phyloP scores from a whole-genome alignment of 2,113 vertebrate genomes.

The Equus quagga region DNA sequence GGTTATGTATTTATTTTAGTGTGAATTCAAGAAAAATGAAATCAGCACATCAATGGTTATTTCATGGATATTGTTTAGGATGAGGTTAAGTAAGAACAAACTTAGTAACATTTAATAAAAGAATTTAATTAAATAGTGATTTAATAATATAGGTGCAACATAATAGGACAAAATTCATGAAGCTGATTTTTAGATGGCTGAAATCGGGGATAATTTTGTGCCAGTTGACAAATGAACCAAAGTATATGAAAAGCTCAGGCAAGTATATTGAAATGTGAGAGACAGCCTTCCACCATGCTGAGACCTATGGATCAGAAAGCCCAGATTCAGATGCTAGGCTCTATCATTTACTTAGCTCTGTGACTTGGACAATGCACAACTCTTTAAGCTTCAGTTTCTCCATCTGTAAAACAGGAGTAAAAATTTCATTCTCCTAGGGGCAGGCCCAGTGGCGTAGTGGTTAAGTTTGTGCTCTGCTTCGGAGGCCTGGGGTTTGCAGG shows the following conservation, averaged over 20 bases:
- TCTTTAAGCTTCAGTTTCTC: constrained; percentile 26
- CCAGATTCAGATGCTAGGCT: neutral
- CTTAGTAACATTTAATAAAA: neutral
- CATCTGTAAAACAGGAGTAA: neutral
- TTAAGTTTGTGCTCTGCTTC: no score
- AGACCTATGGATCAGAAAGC: neutral
- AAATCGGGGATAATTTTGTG: neutral
- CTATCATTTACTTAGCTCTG: neutral
- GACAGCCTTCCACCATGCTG: neutral
- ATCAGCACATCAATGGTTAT: neutral
- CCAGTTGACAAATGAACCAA: neutral
- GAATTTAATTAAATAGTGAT: neutral
- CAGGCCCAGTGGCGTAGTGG: no score
- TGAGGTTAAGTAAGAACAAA: constrained; percentile 21
- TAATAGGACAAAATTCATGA: constrained; percentile 20
- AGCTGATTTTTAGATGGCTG: neutral
- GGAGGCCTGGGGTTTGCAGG: no score
- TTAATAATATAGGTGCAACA: neutral
- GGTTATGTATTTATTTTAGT: neutral
- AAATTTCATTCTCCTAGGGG: neutral
- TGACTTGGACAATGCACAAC: neutral
- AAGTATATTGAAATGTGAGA: neutral
- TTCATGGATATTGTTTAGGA: neutral
- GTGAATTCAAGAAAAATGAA: constrained; percentile 43
- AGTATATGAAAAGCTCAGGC: neutral